Evolutionary conservation across 2,113 vertebrate genomes (phyloP), one percentile per base, ranked within the genome.

Genomic region (Tringa solitaria): DNA sequence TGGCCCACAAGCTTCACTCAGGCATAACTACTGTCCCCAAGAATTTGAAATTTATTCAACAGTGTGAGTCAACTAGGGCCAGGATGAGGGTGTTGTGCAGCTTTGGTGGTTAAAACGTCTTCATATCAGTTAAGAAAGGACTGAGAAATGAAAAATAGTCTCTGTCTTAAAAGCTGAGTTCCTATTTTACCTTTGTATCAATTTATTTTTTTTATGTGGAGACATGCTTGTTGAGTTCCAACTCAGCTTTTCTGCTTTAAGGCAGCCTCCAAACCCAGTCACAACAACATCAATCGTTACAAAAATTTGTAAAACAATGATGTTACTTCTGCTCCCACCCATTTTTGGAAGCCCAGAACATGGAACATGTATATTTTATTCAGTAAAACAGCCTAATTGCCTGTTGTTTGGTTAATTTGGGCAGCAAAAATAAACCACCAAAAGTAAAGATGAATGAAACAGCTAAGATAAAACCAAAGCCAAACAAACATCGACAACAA

Each of bases 351-450:
- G 77, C n/a, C 37, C 16, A 26, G 32, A 85, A 79, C 53, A 68
- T 3, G 16, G 27, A 15, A 33, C 7, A 9, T 39, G 37, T 64
- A 33, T 78, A 46, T 78, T 84, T 81, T 65, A 84, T 61, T 64
- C 41, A 39, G 32, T 28, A 79, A 69, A 95, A 56, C 41, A 89
- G 41, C 26, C 26, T 87, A 90, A 95, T 90, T 90, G 84, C 45
- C 54, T 87, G 53, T 78, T 75, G 68, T 88, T 97, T 93, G 80
- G 33, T 87, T 81, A 72, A 84, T 90, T 90, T 89, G 60, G 32
- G 76, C 87, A 91, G 80, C 73, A 91, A 93, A 96, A 96, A 96
- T 68, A 96, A 96, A 93, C 77, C 23, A 92, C 50, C 83, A 84
- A 78, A 90, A 74, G 13, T 30, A 93, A 89, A 93, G 95, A 94